phyloP scores from a whole-genome alignment of 30 jellyfish, hydroid and myxozoan species.

The Nemopilema nomurai region DNA sequence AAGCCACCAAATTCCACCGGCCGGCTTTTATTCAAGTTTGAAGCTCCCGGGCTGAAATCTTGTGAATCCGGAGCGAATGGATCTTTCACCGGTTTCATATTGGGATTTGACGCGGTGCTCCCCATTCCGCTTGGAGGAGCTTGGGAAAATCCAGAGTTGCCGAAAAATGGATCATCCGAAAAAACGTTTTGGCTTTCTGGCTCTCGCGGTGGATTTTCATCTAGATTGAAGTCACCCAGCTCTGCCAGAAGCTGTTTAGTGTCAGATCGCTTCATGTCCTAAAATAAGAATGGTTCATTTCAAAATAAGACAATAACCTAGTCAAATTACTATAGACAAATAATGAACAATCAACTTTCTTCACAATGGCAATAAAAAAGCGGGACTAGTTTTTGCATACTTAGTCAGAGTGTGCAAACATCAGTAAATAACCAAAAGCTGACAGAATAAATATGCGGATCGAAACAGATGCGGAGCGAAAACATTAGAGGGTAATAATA shows the following conservation, averaged over 20 bases:
- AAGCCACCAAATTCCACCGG: conserved; percentile 46
- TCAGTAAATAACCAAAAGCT: too few relatives aligned
- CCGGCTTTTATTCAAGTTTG: conserved; percentile 13
- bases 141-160: conserved; percentile 24
- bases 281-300: background rate
- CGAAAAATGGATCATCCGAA: conserved; percentile 65
- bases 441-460: too few relatives aligned
- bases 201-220: conserved; percentile 47
- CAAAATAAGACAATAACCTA: background rate
- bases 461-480: too few relatives aligned
- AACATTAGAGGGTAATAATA: too few relatives aligned
- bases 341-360: background rate
- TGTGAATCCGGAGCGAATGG: conserved; percentile 43
- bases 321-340: background rate
- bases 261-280: conserved; percentile 81
- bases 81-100: background rate
- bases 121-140: conserved; percentile 15
- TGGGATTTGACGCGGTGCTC: conserved; percentile 33
- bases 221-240: conserved; percentile 58
- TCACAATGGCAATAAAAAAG: background rate
- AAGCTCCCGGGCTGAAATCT: conserved; percentile 9
- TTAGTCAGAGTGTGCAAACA: too few relatives aligned
- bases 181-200: conserved; percentile 46
- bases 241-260: conserved; percentile 71
- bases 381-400: background rate